Conservation (phyloP, 2,797 vertebrate species). For the Labroides dimidiatus region DNA sequence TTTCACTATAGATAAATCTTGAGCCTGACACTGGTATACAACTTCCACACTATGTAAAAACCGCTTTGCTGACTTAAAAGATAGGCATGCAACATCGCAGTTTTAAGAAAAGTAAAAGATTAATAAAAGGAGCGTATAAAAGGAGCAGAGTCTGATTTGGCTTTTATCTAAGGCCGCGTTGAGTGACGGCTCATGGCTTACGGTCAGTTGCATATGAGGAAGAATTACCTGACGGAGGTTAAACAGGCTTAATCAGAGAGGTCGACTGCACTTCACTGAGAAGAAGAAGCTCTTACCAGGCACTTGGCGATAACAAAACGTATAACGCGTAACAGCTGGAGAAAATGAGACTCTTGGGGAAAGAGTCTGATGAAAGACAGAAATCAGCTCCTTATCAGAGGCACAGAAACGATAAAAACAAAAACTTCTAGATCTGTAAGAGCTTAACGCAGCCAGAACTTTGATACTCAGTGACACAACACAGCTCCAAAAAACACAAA, state of each 20-base stretch:
- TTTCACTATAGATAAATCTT: conserved; percentile 43
- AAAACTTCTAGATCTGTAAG: not conserved
- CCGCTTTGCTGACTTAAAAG: conserved; percentile 5
- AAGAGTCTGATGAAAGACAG: not conserved
- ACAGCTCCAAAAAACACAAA: not conserved
- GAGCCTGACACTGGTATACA: conserved; percentile 26
- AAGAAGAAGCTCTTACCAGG: conserved; percentile 64
- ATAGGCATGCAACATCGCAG: conserved; percentile 53
- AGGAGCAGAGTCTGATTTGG: conserved; percentile 36
- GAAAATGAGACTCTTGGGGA: conserved; percentile 36
- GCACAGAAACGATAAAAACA: not conserved
- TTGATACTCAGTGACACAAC: conserved; percentile 4
- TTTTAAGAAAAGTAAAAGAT: conserved; percentile 16
- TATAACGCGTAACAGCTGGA: conserved; percentile 41
- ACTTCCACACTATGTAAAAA: conserved; percentile 28
- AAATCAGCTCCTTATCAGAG: not conserved
- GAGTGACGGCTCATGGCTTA: conserved; percentile 37
- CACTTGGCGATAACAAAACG: conserved; percentile 71
- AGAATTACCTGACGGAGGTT: conserved; percentile 43
- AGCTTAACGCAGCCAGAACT: not conserved
- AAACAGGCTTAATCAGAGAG: conserved; percentile 8
- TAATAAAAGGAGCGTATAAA: conserved; percentile 34
- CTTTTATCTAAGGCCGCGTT: conserved; percentile 33
- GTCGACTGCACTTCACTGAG: conserved; percentile 13
- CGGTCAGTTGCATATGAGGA: conserved; percentile 25